Base-by-base conservation (phyloP, 1,140 invertebrate genomes). In the Caenorhabditis remanei region DNA sequence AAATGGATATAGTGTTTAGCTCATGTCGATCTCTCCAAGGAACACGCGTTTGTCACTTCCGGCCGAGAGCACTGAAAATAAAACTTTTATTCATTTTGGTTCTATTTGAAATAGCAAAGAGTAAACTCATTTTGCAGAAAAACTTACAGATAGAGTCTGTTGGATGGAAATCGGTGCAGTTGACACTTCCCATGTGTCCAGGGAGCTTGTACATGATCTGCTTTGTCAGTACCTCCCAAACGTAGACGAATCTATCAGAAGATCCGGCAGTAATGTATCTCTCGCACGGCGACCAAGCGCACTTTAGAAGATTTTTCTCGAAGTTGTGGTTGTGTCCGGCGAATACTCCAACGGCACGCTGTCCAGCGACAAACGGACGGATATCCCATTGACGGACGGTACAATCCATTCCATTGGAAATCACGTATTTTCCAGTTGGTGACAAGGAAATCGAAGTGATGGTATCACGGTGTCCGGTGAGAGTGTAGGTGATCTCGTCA, bases 401-500 rank as follows among this genome's bases (percentile, higher is more conserved):
- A 91, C 97, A 97, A 93, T 99, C 98, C 97, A 99, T 99, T 0
- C 97, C 95, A 94, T 99, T 99, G 3, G 97, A 97, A 6, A 99
- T 93, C 16, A 99, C 94, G 92, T 97, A 94, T 11, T 96, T 97
- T 0, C 98, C 98, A 94, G 99, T 97, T 6, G 97, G 96, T 89
- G 96, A 98, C 0, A 99, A 93, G 24, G 95, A 94, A 85, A 99
- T 92, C 88, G 96, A 97, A 7, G 98, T 99, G 7, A 99, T 95
- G 11, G 97, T 98, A 92, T 99, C 98, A 1, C 96, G 95, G 91
- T 99, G 97, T 94, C 93, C 96, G 90, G 95, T 95, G 91, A 99
- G 94, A 90, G 95, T 95, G 92, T 98, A 97, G 0, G 97, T 92
- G 50, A 98, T 93, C 84, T 96, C 95, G 93, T 97, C 96, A 92